A percentile compares a stretch with the other conserved stretches of the same genome.
These are phyloP conservation scores for Hydrotaea diabolus DNA, from an alignment of 2,888 invertebrate species.

Conservation along the genomic window DNA sequence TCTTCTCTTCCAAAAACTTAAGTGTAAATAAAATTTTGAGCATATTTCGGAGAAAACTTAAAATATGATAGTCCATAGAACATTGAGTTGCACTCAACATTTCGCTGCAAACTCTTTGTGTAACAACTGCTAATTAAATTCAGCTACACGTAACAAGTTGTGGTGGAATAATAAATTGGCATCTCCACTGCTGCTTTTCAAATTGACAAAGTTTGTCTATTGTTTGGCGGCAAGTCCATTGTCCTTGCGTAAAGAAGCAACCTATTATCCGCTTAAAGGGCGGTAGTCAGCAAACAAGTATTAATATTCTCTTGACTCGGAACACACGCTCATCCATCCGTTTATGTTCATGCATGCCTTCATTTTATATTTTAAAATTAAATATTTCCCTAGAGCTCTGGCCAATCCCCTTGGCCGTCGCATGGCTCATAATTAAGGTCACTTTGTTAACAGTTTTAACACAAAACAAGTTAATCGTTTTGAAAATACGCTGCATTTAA, in stretches of 20 bases:
- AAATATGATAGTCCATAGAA: background rate
- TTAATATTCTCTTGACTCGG: background rate
- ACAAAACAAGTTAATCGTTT: slow-evolving; percentile 60
- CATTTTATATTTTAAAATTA: background rate
- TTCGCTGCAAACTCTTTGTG: background rate
- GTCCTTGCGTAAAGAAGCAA: background rate
- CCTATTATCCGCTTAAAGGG: background rate
- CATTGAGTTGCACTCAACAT: background rate
- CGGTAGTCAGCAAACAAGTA: background rate
- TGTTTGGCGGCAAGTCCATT: background rate
- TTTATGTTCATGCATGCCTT: background rate
- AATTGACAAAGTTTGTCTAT: background rate
- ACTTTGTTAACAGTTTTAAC: slow-evolving; percentile 49
- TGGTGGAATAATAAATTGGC: background rate
- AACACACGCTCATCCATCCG: too few species aligned
- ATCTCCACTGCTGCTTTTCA: slow-evolving; percentile 1
- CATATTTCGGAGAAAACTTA: too few species aligned
- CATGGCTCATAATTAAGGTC: slow-evolving; percentile 51
- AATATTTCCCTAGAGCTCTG: background rate
- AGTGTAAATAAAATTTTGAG: too few species aligned
- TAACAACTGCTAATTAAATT: background rate
- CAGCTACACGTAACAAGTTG: background rate
- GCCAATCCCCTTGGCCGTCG: background rate
- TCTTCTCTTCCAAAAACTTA: too few species aligned
- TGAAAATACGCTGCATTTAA: slow-evolving; percentile 60